These are phyloP conservation scores for Bufo bufo DNA, from an alignment of 2,113 vertebrate species.

Conservation along the genomic window DNA sequence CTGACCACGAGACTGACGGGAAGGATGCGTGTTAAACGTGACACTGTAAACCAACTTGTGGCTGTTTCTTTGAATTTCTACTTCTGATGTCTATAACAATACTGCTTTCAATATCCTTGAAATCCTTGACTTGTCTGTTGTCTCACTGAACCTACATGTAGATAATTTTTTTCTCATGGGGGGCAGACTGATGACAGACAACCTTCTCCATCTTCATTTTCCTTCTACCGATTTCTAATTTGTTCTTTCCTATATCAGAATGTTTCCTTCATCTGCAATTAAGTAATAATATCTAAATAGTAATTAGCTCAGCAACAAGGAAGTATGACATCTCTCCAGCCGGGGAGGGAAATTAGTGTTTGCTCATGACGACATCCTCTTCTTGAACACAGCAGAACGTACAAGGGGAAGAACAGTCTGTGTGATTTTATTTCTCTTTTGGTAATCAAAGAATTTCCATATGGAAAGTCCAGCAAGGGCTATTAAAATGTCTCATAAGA, in stretches of 20 bases:
- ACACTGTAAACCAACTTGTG: neutral
- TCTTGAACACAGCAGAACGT: neutral
- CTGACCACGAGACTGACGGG: neutral
- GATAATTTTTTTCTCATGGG: neutral
- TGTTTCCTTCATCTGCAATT: neutral
- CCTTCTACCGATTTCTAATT: neutral
- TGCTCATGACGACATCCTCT: neutral
- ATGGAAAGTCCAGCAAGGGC: slow-evolving; percentile 3
- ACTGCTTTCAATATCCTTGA: neutral
- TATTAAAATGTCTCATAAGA: neutral
- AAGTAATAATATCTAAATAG: slow-evolving; percentile 2
- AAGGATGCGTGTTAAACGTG: neutral
- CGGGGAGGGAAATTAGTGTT: no score
- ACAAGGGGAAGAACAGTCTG: neutral
- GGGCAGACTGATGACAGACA: neutral
- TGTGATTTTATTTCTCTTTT: neutral
- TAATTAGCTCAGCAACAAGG: neutral
- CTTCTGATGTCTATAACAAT: neutral
- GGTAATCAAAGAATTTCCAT: slow-evolving; percentile 34
- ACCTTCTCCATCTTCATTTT: neutral
- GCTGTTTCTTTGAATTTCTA: neutral
- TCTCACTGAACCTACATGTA: neutral
- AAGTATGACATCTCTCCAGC: neutral
- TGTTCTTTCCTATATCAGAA: neutral
- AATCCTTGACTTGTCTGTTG: neutral